Evolutionary conservation across 1,140 invertebrate genomes (phyloP).

Genomic region (Trialeurodes vaporariorum): DNA sequence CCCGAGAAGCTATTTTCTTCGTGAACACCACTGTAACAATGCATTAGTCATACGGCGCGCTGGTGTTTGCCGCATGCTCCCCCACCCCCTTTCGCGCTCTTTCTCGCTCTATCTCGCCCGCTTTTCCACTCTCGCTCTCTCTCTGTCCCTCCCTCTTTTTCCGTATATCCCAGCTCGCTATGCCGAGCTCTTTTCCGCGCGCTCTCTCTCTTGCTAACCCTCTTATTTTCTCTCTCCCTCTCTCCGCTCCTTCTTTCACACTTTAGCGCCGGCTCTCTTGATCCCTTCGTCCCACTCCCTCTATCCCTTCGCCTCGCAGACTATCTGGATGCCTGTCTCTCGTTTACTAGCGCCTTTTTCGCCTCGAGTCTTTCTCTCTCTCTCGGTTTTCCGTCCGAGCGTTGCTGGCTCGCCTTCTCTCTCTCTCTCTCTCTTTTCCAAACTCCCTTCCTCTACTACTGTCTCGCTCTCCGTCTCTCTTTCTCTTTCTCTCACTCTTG

Average conservation of each 20-base stretch:
- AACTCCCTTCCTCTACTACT: neutral
- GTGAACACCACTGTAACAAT: neutral
- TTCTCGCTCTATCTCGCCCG: neutral
- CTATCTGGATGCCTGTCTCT: too few species aligned
- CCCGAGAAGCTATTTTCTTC: too few species aligned
- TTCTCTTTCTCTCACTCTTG: neutral
- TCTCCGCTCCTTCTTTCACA: neutral
- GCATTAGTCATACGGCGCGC: neutral
- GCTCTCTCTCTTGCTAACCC: too few species aligned
- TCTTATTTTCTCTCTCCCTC: neutral
- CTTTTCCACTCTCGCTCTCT: neutral
- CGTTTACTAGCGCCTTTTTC: neutral
- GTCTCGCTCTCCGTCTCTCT: neutral
- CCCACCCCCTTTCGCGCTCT: neutral
- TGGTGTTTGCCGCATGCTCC: neutral
- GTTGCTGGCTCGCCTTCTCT: neutral
- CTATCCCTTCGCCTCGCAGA: too few species aligned
- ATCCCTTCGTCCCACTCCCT: neutral
- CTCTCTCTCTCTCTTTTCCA: neutral
- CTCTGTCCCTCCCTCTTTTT: neutral
- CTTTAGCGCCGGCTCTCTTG: neutral
- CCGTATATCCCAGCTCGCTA: neutral
- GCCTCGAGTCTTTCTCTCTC: neutral
- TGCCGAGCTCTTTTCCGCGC: too few species aligned
- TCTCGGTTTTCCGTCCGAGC: neutral